Conservation (phyloP, 2,888 invertebrate species). For the Amphipyra berbera region DNA sequence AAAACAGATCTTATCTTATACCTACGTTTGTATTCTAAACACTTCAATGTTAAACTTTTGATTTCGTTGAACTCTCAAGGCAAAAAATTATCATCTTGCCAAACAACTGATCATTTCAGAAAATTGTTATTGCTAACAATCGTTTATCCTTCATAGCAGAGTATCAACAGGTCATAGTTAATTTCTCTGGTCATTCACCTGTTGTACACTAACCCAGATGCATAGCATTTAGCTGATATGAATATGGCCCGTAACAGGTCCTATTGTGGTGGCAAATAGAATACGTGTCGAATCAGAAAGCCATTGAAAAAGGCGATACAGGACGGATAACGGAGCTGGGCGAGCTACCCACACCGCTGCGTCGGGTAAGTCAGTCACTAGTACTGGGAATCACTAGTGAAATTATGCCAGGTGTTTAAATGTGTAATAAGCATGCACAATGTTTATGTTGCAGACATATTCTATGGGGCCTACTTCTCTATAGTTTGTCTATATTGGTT, state of each 20-base stretch:
- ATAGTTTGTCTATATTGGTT: not conserved
- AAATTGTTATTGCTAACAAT: conserved; percentile 52
- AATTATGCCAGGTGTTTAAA: conserved; percentile 41
- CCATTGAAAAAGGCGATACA: conserved; percentile 85
- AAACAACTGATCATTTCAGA: conserved; percentile 35
- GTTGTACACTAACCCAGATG: conserved; percentile 80
- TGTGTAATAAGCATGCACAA: conserved; percentile 36
- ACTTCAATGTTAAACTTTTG: conserved; percentile 40
- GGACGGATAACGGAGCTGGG: conserved; percentile 81
- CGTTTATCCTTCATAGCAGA: conserved; percentile 40
- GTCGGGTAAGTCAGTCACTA: conserved; percentile 68
- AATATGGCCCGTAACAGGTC: conserved; percentile 82
- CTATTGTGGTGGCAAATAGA: conserved; percentile 81
- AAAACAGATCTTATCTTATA: conserved; percentile 25
- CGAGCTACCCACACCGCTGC: conserved; percentile 60
- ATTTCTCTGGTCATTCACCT: conserved; percentile 76
- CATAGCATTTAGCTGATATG: conserved; percentile 78
- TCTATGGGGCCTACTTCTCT: conserved; percentile 15
- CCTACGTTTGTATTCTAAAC: conserved; percentile 41
- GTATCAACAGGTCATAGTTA: conserved; percentile 31
- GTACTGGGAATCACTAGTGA: conserved; percentile 66
- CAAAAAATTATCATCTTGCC: conserved; percentile 33
- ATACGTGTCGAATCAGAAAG: conserved; percentile 87
- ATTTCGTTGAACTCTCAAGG: conserved; percentile 52
- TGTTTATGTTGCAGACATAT: conserved; percentile 22